These are phyloP conservation scores for Chlorocebus sabaeus DNA, from an alignment of 2,113 vertebrate genomes.

Conservation along the genomic window DNA sequence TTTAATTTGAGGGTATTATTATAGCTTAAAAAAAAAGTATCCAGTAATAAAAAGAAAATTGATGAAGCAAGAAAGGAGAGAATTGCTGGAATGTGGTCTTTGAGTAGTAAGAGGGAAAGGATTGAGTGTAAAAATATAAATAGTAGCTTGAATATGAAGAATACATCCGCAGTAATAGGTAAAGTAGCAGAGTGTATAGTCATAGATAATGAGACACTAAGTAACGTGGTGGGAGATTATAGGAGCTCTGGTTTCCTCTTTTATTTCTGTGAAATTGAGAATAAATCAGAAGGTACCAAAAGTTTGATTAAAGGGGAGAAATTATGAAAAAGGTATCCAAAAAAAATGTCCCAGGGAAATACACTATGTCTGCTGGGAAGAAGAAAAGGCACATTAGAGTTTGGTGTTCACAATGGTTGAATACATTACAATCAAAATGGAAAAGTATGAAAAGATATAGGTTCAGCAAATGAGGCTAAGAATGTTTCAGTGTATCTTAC, in stretches of 20 bases:
- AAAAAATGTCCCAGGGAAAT: not conserved
- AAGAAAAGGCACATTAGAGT: not conserved
- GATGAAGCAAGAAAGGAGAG: not conserved
- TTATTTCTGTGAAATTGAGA: not conserved
- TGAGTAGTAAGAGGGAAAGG: not conserved
- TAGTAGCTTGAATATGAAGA: not conserved
- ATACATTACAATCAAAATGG: not conserved
- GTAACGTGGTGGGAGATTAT: not conserved
- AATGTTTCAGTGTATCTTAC: not conserved
- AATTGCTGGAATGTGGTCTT: not conserved
- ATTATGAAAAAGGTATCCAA: not conserved
- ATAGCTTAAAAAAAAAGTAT: not conserved
- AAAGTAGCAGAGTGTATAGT: not conserved
- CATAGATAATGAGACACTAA: not conserved
- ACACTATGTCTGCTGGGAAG: not conserved
- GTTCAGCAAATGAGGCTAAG: not conserved
- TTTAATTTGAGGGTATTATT: not conserved
- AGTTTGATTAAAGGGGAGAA: not conserved
- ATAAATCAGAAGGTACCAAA: not conserved
- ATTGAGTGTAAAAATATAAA: not conserved
- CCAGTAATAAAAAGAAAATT: not conserved
- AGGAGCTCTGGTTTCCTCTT: not conserved
- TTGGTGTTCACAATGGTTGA: not conserved
- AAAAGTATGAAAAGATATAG: not conserved
- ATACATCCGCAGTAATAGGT: not conserved